phyloP scores from a whole-genome alignment of 2,797 vertebrate species.

The Gallinago stenura region DNA sequence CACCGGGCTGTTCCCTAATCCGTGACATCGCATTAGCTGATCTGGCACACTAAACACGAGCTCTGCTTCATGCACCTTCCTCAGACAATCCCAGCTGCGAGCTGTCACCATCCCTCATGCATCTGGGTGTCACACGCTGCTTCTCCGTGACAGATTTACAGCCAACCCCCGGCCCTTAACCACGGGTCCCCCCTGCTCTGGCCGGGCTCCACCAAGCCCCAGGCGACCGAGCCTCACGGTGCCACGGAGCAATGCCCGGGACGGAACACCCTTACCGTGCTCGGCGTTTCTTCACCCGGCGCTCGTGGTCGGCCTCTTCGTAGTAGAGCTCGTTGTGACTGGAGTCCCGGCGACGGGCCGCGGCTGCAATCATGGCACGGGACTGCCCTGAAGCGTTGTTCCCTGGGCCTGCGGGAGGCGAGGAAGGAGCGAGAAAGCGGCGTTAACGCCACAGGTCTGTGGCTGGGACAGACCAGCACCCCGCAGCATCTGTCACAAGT shows the following conservation, averaged over 20 bases:
- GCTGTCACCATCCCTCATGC: neutral
- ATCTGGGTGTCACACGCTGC: neutral
- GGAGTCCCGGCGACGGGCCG: conserved; percentile 89
- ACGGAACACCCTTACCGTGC: conserved; percentile 82
- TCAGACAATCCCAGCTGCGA: neutral
- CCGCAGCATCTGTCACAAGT: neutral
- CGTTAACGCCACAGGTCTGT: neutral
- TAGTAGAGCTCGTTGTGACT: conserved; percentile 97
- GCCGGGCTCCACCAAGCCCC: rapidly evolving
- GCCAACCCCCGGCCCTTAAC: neutral
- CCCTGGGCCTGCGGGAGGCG: conserved; percentile 83
- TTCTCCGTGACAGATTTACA: neutral
- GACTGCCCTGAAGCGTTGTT: conserved; percentile 89
- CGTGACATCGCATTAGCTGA: neutral
- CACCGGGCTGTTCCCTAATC: neutral
- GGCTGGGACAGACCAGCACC: neutral
- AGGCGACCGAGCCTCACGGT: rapidly evolving
- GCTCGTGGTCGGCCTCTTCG: conserved; percentile 94
- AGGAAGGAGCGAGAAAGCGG: rapidly evolving
- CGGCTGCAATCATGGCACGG: conserved; percentile 89
- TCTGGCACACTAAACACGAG: neutral
- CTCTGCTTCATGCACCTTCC: neutral
- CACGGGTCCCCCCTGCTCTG: rapidly evolving
- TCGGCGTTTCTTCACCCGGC: conserved; percentile 90
- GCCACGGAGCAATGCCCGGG: rapidly evolving